Conservation (phyloP, 2,113 vertebrate species). For the Odocoileus virginianus region DNA sequence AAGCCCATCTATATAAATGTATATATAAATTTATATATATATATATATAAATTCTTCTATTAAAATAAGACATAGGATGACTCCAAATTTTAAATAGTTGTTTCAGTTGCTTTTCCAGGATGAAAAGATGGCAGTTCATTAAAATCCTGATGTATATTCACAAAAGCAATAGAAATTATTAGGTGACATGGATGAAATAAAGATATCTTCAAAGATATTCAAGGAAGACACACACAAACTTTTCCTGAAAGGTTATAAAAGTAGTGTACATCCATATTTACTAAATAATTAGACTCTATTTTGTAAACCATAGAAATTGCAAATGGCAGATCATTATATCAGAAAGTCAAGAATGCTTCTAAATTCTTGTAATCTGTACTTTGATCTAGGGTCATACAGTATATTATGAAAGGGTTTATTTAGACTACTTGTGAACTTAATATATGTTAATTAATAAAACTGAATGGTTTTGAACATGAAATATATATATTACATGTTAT, state of each 20-base stretch:
- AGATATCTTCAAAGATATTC: background rate
- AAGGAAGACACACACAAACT: background rate
- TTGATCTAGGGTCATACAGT: background rate
- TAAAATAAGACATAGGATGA: background rate
- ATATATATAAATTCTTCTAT: background rate
- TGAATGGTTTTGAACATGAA: background rate
- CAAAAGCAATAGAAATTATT: background rate
- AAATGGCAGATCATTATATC: background rate
- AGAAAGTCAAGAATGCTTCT: background rate
- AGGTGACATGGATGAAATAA: background rate
- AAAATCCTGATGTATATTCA: background rate
- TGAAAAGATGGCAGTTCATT: background rate
- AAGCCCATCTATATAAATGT: background rate
- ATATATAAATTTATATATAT: background rate
- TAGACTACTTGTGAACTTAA: background rate
- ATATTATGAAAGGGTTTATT: background rate
- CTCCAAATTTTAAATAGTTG: background rate
- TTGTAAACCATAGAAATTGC: background rate
- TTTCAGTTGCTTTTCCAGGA: background rate
- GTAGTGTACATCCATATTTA: background rate
- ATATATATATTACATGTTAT: background rate
- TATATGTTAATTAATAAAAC: background rate
- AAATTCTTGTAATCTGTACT: background rate
- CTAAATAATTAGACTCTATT: background rate
- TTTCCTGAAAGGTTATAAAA: background rate